Conservation (phyloP, 2,888 invertebrate species). For the Eupithecia dodoneata region DNA sequence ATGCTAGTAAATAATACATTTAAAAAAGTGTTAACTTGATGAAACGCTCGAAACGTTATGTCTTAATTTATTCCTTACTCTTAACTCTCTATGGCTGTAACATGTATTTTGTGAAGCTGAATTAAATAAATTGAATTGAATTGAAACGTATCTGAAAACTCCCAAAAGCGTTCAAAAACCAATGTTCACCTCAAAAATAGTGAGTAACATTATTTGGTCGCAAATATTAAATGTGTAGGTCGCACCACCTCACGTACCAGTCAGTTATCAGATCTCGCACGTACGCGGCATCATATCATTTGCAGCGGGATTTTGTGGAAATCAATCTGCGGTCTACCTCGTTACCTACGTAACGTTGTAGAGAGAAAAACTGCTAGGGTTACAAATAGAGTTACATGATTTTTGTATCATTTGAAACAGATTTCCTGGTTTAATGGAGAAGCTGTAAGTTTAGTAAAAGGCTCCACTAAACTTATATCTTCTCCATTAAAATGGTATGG, state of each 20-base stretch:
- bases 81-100: too few species aligned
- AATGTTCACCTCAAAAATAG: conserved; percentile 1
- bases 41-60: neutral
- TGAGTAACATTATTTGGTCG: neutral
- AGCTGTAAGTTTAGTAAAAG: too few species aligned
- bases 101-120: too few species aligned
- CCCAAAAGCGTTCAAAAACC: neutral
- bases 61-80: too few species aligned
- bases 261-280: conserved; percentile 40
- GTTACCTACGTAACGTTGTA: neutral
- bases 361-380: neutral
- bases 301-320: conserved; percentile 37
- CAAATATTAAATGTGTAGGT: conserved; percentile 26
- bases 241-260: conserved; percentile 38
- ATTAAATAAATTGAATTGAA: too few species aligned
- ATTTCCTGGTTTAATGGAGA: neutral
- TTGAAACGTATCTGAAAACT: neutral
- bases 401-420: neutral
- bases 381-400: neutral
- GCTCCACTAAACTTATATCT: too few species aligned
- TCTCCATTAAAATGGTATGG: too few species aligned
- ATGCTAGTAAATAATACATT: too few species aligned
- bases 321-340: conserved; percentile 34
- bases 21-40: neutral
- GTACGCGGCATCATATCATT: conserved; percentile 38